phyloP scores from a whole-genome alignment of 2,113 vertebrate species.

The Alligator mississippiensis region DNA sequence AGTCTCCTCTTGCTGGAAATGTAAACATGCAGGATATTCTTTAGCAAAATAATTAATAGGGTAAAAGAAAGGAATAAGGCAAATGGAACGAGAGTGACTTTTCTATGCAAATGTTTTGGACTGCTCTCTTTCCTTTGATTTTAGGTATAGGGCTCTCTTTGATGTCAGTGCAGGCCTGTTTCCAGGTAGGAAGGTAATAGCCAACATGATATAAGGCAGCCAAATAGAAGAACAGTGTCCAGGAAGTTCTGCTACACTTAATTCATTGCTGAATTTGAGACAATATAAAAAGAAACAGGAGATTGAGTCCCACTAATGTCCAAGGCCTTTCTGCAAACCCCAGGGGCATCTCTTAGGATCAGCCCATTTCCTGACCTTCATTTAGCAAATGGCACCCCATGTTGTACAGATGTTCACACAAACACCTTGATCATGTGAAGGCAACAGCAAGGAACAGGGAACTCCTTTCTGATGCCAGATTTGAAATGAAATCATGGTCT shows the following conservation, averaged over 20 bases:
- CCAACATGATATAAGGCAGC: neutral
- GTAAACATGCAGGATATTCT: slow-evolving; percentile 52
- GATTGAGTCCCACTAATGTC: neutral
- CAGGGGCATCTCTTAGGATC: neutral
- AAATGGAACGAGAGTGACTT: slow-evolving; percentile 42
- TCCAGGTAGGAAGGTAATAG: neutral
- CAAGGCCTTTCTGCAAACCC: neutral
- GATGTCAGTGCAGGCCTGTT: slow-evolving; percentile 28
- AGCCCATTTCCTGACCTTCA: neutral
- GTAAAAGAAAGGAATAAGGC: slow-evolving; percentile 62
- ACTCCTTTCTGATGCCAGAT: neutral
- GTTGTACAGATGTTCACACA: rapidly evolving
- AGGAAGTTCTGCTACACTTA: neutral
- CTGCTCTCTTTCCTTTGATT: slow-evolving; percentile 19
- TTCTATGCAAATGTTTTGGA: slow-evolving; percentile 56
- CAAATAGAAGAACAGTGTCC: neutral
- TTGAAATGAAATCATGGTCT: neutral
- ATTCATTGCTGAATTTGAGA: neutral
- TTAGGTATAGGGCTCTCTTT: slow-evolving; percentile 15
- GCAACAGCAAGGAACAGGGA: slow-evolving; percentile 1
- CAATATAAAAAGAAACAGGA: slow-evolving; percentile 8
- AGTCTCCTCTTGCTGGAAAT: slow-evolving; percentile 39
- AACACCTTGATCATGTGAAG: neutral
- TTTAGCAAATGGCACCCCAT: neutral
- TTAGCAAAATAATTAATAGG: slow-evolving; percentile 64